phyloP scores from a whole-genome alignment of 2,113 vertebrate genomes.

The Nothocercus julius region DNA sequence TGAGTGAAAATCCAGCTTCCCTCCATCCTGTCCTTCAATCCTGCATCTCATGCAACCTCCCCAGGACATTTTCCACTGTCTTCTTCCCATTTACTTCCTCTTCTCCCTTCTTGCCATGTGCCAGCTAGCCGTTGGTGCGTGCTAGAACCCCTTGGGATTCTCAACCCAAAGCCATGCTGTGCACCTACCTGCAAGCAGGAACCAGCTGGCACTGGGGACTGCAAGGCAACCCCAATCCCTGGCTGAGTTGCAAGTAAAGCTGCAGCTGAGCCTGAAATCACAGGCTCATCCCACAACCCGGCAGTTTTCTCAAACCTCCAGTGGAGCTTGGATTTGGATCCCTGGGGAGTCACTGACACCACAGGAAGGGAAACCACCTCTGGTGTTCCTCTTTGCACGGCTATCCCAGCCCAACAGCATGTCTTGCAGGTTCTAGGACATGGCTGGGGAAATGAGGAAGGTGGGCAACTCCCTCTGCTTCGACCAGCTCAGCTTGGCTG shows the following conservation, averaged over 20 bases:
- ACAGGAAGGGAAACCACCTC: not conserved
- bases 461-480: not conserved
- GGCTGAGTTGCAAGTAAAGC: not conserved
- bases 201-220: not conserved
- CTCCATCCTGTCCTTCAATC: not conserved
- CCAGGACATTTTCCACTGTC: not conserved
- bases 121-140: fast-evolving
- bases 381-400: not conserved
- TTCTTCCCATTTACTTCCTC: not conserved
- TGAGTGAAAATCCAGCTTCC: not conserved
- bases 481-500: not conserved
- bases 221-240: not conserved
- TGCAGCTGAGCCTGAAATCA: no score
- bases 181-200: no score
- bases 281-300: no score
- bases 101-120: not conserved
- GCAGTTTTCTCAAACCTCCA: not conserved
- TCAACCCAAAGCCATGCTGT: not conserved
- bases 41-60: not conserved
- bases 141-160: not conserved
- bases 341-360: not conserved
- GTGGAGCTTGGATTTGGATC: not conserved
- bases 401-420: not conserved
- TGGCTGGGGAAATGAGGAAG: not conserved
- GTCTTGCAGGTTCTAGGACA: not conserved